A percentile compares a stretch with the other conserved stretches of the same genome.
Evolutionary conservation across 1,140 invertebrate species (phyloP).

Genomic region (Leptinotarsa texana): DNA sequence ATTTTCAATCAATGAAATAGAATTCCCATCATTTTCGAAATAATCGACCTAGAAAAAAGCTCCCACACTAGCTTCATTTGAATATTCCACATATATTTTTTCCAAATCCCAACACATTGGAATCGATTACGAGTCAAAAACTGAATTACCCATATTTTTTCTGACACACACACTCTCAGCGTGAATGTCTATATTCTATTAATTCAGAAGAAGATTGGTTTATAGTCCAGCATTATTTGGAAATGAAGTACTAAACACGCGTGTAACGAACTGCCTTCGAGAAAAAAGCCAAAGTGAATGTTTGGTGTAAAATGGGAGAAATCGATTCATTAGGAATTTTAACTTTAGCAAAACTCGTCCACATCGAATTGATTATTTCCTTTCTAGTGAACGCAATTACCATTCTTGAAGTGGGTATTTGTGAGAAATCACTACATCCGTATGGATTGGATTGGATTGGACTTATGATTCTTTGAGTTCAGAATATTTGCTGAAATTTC

Average conservation of each 20-base stretch:
- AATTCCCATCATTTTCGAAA: too few relatives aligned
- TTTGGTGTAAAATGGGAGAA: slow-evolving; percentile 11
- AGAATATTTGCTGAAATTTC: neutral
- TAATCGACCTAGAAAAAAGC: neutral
- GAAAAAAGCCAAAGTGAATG: neutral
- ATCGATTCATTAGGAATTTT: neutral
- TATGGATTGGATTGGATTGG: neutral
- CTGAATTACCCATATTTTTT: neutral
- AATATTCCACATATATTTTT: slow-evolving; percentile 1
- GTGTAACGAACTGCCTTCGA: slow-evolving; percentile 7
- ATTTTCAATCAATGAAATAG: too few relatives aligned
- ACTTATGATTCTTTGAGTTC: slow-evolving; percentile 1
- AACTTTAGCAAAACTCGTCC: slow-evolving; percentile 9
- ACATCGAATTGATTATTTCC: slow-evolving; percentile 12
- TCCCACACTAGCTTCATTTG: neutral
- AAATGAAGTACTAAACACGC: slow-evolving; percentile 10
- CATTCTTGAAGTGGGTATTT: neutral
- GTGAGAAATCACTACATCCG: slow-evolving; percentile 2
- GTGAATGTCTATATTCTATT: neutral
- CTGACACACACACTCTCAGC: neutral
- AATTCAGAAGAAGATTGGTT: neutral
- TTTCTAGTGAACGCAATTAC: slow-evolving; percentile 10
- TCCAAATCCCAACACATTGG: neutral
- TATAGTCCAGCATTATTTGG: neutral
- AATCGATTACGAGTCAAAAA: neutral